Conservation (phyloP, 2,888 invertebrate species). For the Diploptera punctata region DNA sequence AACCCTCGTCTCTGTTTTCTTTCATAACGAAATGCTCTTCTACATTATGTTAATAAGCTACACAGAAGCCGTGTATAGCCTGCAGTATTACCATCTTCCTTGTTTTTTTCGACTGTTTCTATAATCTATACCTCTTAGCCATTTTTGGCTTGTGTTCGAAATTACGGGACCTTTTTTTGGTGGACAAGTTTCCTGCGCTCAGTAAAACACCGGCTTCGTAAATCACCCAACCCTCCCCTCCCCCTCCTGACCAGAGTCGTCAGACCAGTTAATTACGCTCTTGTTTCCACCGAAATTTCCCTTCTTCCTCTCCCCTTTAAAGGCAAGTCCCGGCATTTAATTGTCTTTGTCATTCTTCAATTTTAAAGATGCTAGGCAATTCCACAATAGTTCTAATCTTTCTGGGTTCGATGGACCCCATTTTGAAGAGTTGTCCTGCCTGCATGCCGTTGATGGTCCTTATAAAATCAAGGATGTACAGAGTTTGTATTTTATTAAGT, state of each 20-base stretch:
- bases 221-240: slow-evolving; percentile 10
- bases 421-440: too few species aligned
- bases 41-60: too few species aligned
- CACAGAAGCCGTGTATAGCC: too few species aligned
- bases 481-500: too few species aligned
- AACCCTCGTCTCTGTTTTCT: background rate
- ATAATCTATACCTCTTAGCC: too few species aligned
- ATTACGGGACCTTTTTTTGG: slow-evolving; percentile 14
- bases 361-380: background rate
- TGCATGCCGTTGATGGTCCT: too few species aligned
- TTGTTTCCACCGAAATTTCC: slow-evolving; percentile 23
- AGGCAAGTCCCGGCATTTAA: background rate
- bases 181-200: background rate
- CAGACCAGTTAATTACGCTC: slow-evolving; percentile 25
- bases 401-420: background rate
- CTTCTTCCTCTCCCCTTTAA: background rate
- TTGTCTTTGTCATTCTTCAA: background rate
- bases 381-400: background rate
- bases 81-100: background rate
- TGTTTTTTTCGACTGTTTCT: background rate
- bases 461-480: too few species aligned
- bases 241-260: background rate
- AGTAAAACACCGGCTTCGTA: slow-evolving; percentile 29
- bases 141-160: slow-evolving; percentile 9
- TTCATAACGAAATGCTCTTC: background rate